Evolutionary conservation across 2,113 vertebrate species (phyloP), one percentile per base, ranked within the genome.

Genomic region (Cinclus mexicanus): DNA sequence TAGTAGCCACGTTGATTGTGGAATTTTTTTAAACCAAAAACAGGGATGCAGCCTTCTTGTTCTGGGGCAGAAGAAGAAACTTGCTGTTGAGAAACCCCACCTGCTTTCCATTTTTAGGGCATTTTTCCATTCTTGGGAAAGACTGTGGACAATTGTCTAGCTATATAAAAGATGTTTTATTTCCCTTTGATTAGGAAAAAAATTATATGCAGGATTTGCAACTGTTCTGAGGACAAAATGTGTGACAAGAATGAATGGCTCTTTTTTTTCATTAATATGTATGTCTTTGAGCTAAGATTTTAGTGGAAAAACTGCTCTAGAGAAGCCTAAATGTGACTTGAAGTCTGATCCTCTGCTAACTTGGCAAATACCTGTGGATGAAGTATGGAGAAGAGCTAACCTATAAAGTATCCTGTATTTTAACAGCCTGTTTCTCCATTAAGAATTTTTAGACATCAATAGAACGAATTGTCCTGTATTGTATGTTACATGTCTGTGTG

Each of bases 401-500:
- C 94, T 94, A 83, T 94, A 96, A 93, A 90, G 83, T 86, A 94
- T 86, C 79, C 89, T 94, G 68, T 93, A 92, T 95, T 97, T 94
- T 91, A 97, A 96, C 96, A 97, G 97, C 96, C 72, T 97, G 95
- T 97, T 97, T 97, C 95, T 95, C 95, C 95, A 97, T 97, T 96
- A 96, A 70, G 79, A 61, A 33, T 60, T 95, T 90, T 93, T 88
- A 93, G 94, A 89, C 89, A 90, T 93, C 94, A 87, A 72, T 92
- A 96, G 94, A 91, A 95, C 42, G 89, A 94, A 87, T 93, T 63
- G 90, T 94, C 72, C 93, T 96, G 29, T 59, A 93, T 86, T 91
- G 87, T 80, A 82, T 77, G 87, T 90, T 90, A 95, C 82, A 91
- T 63, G 94, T 94, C 90, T 92, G 60, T 61, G 65, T 21, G 68